These are phyloP conservation scores for Andrena bucephala DNA, from an alignment of 2,888 invertebrate species.

Conservation along the genomic window DNA sequence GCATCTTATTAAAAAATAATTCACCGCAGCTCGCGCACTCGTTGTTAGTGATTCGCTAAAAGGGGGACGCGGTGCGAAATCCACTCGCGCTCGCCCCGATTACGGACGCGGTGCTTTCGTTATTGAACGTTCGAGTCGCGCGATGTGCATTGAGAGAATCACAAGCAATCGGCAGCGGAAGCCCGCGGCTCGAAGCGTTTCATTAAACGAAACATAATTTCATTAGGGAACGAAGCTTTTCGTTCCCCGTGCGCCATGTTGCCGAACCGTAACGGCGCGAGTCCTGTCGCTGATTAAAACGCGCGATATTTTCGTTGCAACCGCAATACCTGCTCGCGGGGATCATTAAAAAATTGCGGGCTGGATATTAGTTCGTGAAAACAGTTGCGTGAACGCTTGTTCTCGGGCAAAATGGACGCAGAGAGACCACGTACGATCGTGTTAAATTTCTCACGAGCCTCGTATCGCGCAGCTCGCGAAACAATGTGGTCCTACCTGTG, in stretches of 20 bases:
- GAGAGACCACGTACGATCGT: background rate
- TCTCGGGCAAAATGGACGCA: background rate
- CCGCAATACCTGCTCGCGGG: background rate
- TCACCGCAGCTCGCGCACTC: background rate
- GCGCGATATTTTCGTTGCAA: background rate
- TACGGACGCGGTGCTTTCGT: slow-evolving; percentile 1
- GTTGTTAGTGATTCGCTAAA: background rate
- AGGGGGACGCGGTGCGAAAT: slow-evolving; percentile 6
- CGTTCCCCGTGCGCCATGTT: background rate
- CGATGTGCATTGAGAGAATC: slow-evolving; percentile 17
- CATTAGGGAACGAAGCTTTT: background rate
- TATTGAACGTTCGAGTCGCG: background rate
- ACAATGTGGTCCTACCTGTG: background rate
- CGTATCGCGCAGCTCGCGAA: slow-evolving; percentile 23
- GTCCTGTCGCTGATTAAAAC: slow-evolving; percentile 4
- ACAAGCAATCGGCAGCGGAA: background rate
- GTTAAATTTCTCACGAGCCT: slow-evolving; percentile 37
- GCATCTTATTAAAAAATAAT: slow-evolving; percentile 57
- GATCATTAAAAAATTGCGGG: background rate
- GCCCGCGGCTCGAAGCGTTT: background rate
- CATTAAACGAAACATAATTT: slow-evolving; percentile 3
- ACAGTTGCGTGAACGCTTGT: background rate
- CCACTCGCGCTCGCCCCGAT: background rate
- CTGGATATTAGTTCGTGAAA: slow-evolving; percentile 1
- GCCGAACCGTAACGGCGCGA: background rate